A percentile compares a stretch with the other conserved stretches of the same genome.
Conservation (phyloP, 2,888 invertebrate species). For the Zele albiditarsus region DNA sequence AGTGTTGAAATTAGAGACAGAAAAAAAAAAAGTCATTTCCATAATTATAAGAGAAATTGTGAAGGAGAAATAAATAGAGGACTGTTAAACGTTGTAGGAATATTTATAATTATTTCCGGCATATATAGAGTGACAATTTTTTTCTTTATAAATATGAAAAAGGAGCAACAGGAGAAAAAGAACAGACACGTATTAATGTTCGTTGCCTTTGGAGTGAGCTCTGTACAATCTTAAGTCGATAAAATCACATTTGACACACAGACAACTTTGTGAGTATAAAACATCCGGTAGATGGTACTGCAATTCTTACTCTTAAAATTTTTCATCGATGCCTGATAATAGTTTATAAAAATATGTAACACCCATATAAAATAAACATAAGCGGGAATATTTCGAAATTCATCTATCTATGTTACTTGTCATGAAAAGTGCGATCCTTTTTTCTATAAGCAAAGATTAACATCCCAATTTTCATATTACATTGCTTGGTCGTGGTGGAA, state of each 20-base stretch:
- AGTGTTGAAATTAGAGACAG: no score
- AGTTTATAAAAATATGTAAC: no score
- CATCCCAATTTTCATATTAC: no score
- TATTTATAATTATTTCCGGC: background rate
- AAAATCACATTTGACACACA: background rate
- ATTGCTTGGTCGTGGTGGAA: no score
- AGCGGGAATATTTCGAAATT: no score
- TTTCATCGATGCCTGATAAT: background rate
- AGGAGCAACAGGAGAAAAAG: background rate
- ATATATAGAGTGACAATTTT: no score
- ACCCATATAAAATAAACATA: no score
- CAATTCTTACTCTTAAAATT: background rate
- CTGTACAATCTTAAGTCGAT: background rate
- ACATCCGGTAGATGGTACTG: background rate
- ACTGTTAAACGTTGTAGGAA: background rate
- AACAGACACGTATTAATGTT: background rate
- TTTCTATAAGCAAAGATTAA: no score
- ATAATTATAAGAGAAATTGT: background rate
- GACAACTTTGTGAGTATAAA: background rate
- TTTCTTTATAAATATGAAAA: no score
- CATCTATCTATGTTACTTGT: no score
- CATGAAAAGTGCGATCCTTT: no score
- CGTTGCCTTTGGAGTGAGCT: background rate
- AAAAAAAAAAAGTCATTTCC: no score
- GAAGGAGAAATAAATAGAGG: background rate